Conservation (phyloP, 30 jellyfish, hydroid and myxozoan species). For the Hydra vulgaris region DNA sequence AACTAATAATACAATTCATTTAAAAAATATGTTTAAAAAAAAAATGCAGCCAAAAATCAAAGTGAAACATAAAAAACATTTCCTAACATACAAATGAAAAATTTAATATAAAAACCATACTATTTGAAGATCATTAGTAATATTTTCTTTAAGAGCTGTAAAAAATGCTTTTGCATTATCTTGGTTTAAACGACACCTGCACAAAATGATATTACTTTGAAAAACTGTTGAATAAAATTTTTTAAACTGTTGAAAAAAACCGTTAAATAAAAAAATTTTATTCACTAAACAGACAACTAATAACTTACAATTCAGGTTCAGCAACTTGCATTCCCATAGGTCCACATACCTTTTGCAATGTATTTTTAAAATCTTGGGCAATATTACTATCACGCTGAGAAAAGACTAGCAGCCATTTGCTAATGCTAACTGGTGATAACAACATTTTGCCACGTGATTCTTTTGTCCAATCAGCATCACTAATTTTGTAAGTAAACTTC, state of each 20-base stretch:
- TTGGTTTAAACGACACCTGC: constrained; percentile 38
- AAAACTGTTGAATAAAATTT: too few relatives aligned
- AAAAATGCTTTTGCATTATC: constrained; percentile 63
- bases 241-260: neutral
- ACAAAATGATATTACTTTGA: too few relatives aligned
- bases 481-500: constrained; percentile 49
- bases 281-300: neutral
- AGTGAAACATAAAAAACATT: neutral
- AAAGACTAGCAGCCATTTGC: constrained; percentile 49
- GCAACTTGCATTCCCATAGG: constrained; percentile 83
- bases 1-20: neutral
- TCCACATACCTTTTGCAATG: constrained; percentile 58
- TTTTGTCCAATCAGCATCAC: constrained; percentile 94
- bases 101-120: constrained; percentile 11
- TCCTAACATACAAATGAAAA: too few relatives aligned
- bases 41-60: neutral
- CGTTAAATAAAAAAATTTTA: neutral
- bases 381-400: constrained; percentile 55
- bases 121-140: constrained; percentile 41
- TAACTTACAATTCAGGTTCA: constrained; percentile 58
- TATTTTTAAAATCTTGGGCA: constrained; percentile 70
- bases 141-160: constrained; percentile 60
- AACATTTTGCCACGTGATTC: constrained; percentile 63
- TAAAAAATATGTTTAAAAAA: neutral
- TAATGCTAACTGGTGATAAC: constrained; percentile 37